phyloP scores from a whole-genome alignment of 2,113 vertebrate species.

The Coracopsis vasa region DNA sequence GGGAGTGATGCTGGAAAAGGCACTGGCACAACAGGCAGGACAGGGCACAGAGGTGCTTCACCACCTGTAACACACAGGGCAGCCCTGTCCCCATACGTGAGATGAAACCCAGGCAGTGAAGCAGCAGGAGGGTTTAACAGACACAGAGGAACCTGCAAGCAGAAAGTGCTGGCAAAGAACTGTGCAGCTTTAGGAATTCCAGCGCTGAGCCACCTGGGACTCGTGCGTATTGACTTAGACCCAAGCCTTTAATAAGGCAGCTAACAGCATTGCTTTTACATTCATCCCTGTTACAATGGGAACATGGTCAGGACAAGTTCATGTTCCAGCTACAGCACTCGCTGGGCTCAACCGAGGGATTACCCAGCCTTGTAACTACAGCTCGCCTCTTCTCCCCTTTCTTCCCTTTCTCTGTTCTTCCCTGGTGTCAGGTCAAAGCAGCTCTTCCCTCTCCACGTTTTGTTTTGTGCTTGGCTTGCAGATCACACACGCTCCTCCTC shows the following conservation, averaged over 20 bases:
- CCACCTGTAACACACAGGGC: not conserved
- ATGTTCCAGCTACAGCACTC: not conserved
- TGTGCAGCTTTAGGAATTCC: not conserved
- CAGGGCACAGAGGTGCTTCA: not conserved
- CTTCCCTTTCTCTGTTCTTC: constrained; percentile 29
- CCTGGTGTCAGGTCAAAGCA: not conserved
- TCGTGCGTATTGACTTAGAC: not conserved
- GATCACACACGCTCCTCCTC: not conserved
- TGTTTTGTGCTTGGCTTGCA: not conserved
- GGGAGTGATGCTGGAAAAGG: fast-evolving
- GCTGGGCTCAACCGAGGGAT: not conserved
- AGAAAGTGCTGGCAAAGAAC: not conserved
- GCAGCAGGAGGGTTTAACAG: not conserved
- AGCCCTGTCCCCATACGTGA: fast-evolving
- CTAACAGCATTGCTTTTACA: constrained; percentile 22
- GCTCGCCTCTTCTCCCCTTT: not conserved
- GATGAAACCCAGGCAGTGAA: fast-evolving
- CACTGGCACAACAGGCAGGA: fast-evolving
- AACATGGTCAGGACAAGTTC: not conserved
- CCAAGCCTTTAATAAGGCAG: constrained; percentile 44
- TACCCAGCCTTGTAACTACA: constrained; percentile 29
- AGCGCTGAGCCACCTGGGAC: constrained; percentile 8
- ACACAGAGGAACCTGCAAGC: not conserved
- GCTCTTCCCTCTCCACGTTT: not conserved
- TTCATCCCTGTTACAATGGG: not conserved